These are phyloP conservation scores for Cygnus atratus DNA, from an alignment of 2,113 vertebrate genomes.

Conservation along the genomic window DNA sequence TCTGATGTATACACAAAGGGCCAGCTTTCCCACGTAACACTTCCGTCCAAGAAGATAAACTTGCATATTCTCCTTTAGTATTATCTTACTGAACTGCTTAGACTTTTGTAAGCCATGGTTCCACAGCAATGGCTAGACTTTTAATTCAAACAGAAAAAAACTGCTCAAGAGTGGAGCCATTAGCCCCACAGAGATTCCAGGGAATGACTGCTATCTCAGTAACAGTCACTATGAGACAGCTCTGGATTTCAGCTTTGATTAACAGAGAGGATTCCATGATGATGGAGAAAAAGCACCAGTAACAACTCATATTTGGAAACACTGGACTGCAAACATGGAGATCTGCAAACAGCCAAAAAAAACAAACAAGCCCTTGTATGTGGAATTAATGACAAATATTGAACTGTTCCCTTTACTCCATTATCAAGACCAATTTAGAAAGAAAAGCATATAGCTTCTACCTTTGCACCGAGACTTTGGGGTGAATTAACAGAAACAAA, in stretches of 20 bases:
- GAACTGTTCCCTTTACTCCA: not conserved
- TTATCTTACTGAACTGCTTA: not conserved
- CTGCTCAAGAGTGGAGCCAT: not conserved
- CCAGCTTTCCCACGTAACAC: not conserved
- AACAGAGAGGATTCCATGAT: not conserved
- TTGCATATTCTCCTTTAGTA: not conserved
- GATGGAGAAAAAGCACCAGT: not conserved
- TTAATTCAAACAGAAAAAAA: rapidly evolving
- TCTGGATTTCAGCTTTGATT: not conserved
- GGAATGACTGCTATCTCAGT: rapidly evolving
- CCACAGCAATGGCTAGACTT: not conserved
- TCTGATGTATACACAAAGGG: not conserved
- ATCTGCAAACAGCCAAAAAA: not conserved
- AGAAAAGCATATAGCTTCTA: not conserved
- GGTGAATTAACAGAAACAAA: not conserved
- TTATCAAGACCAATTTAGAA: not conserved
- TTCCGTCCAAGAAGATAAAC: not conserved
- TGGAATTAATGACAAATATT: not conserved
- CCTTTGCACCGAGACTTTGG: not conserved
- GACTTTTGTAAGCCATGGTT: not conserved
- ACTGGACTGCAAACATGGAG: not conserved
- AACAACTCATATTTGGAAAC: not conserved
- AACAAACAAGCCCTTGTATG: not conserved
- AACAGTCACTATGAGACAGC: not conserved
- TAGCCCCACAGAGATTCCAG: not conserved